These are phyloP conservation scores for Drosophila mettleri DNA, from an alignment of 2,888 invertebrate genomes.

Conservation along the genomic window DNA sequence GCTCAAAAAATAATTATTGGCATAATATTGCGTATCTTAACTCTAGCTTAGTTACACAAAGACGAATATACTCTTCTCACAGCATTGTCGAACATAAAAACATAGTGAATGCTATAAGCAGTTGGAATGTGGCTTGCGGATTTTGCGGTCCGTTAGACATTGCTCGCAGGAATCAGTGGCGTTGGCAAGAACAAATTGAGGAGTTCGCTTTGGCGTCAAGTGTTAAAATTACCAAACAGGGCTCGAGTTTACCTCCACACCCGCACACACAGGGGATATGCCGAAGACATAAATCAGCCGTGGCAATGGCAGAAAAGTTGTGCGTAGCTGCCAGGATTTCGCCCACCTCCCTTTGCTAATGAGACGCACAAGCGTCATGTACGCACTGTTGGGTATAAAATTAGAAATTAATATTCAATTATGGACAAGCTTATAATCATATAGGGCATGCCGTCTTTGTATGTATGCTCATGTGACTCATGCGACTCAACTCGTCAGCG, in stretches of 20 bases:
- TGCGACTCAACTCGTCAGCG: conserved; percentile 28
- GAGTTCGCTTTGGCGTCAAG: conserved; percentile 28
- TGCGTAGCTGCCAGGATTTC: conserved; percentile 19
- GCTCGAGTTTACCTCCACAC: background rate
- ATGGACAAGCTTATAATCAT: conserved; percentile 55
- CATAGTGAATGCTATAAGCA: conserved; percentile 4
- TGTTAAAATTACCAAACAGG: conserved; percentile 24
- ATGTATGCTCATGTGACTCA: conserved; percentile 4
- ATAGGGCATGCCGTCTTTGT: background rate
- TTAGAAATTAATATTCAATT: conserved; percentile 78
- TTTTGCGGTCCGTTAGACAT: conserved; percentile 8
- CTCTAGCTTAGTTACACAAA: no score
- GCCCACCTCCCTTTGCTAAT: conserved; percentile 33
- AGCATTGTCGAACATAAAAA: background rate
- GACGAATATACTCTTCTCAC: background rate
- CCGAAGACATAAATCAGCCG: conserved; percentile 54
- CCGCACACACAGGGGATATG: conserved; percentile 2
- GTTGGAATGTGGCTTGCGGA: conserved; percentile 7
- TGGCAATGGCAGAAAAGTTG: conserved; percentile 35
- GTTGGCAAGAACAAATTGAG: conserved; percentile 45
- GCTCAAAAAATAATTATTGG: background rate
- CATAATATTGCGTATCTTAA: no score
- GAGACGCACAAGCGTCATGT: conserved; percentile 40
- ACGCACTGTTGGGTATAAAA: conserved; percentile 26
- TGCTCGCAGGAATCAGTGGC: conserved; percentile 8